phyloP scores from a whole-genome alignment of 2,113 vertebrate species.

The Lepisosteus oculatus region DNA sequence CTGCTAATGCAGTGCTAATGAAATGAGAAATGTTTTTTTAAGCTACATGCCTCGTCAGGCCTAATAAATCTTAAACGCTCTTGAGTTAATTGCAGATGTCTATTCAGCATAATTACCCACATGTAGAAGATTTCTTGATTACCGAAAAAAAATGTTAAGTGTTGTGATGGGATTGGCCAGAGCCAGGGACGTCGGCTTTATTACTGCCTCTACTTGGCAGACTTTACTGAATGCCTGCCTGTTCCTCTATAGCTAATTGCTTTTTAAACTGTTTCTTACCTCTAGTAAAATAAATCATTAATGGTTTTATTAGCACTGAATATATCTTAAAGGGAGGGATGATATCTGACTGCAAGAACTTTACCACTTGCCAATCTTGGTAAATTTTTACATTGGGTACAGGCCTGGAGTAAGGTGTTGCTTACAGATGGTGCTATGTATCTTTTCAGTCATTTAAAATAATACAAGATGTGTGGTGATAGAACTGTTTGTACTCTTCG shows the following conservation, averaged over 20 bases:
- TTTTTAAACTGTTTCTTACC: constrained; percentile 18
- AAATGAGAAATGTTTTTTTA: constrained; percentile 68
- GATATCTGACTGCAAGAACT: not conserved
- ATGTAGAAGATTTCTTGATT: constrained; percentile 35
- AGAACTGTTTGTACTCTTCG: too few species aligned
- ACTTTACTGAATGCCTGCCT: not conserved
- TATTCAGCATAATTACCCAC: constrained; percentile 54
- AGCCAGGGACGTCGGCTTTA: not conserved
- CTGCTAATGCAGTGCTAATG: constrained; percentile 64
- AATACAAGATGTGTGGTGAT: too few species aligned
- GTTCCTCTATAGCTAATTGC: constrained; percentile 14
- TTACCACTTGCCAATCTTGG: not conserved
- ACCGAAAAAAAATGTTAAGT: constrained; percentile 6
- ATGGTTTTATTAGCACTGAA: constrained; percentile 11
- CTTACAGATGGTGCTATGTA: too few species aligned
- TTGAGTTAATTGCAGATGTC: constrained; percentile 62
- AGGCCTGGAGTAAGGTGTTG: too few species aligned
- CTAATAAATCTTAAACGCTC: constrained; percentile 60
- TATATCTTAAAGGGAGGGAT: not conserved
- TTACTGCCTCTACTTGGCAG: not conserved
- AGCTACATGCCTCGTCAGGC: constrained; percentile 62
- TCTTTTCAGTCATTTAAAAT: too few species aligned
- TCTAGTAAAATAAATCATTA: constrained; percentile 21
- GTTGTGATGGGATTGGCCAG: constrained; percentile 14
- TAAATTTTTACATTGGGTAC: not conserved